Evolutionary conservation across 2,888 invertebrate species (phyloP), one percentile per base, ranked within the genome.

Genomic region (Aplocera efformata): DNA sequence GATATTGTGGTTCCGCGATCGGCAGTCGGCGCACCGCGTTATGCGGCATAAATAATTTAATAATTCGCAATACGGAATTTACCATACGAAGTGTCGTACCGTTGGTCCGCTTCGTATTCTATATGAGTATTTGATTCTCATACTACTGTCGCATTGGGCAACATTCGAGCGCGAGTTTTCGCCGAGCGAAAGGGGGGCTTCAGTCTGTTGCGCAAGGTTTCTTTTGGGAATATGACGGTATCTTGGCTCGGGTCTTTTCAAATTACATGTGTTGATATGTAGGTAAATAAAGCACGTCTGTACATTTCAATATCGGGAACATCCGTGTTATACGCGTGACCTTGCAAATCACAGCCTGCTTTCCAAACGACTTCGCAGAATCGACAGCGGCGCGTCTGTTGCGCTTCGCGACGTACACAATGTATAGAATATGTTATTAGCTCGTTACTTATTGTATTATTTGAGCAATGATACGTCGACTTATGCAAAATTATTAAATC

Each of bases 341-440:
- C 88, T 88, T 88, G 88, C 86, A 88, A 86, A 86, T 86, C 86
- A 86, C 86, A 84, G 81, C 82, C 86, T 84, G 86, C 86, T 88
- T 88, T 88, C 86, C 83, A 86, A 88, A 86, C 85, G 80, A 81
- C 81, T 88, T 86, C 86, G 75, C 65, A 79, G 86, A 88, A 88
- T 66, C 70, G 74, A 72, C 65, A 72, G 71, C 76, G 75, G 75
- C 81, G 75, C 81, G 80, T 77, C 79, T 82, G 76, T 78, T n/a
- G n/a, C n/a, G 70, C 77, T 79, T 78, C 79, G 74, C 78, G 77
- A 75, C 74, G 58, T 66, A 69, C 70, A 72, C 67, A 64, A 59
- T 77, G 74, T 75, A 69, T 67, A 74, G 81, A 81, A 83, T 74
- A 78, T 79, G 64, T 76, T 77, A 80, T 78, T 72, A 78, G 72